phyloP scores from a whole-genome alignment of 2,888 invertebrate genomes.

The Bellardia pandia region DNA sequence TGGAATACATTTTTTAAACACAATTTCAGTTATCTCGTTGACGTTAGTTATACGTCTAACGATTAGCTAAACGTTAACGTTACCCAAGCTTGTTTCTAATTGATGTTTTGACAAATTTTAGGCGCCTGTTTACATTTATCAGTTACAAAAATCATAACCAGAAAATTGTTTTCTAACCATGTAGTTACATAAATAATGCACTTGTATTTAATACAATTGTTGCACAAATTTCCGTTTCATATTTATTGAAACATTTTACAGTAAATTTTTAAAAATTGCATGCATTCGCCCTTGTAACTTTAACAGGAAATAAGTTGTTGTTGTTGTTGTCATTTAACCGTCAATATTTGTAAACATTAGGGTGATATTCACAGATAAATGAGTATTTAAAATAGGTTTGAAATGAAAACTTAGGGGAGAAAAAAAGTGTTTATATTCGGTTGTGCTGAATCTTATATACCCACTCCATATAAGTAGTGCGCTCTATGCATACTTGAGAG shows the following conservation, averaged over 20 bases:
- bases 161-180: constrained; percentile 19
- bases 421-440: too few relatives aligned
- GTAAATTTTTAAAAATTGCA: background rate
- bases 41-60: too few relatives aligned
- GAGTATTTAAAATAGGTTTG: background rate
- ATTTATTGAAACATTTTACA: background rate
- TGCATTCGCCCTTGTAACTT: constrained; percentile 11
- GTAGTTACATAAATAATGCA: background rate
- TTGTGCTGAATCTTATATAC: too few relatives aligned
- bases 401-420: too few relatives aligned
- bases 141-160: constrained; percentile 2
- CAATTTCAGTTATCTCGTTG: too few relatives aligned
- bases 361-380: background rate
- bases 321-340: constrained; percentile 34
- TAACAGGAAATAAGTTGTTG: constrained; percentile 41
- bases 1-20: too few relatives aligned
- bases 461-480: too few relatives aligned
- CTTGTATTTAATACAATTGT: background rate
- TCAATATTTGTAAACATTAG: background rate
- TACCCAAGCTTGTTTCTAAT: too few relatives aligned
- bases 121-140: background rate
- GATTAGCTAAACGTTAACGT: too few relatives aligned
- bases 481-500: too few relatives aligned
- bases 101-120: too few relatives aligned
- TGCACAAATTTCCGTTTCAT: constrained; percentile 37